Conservation (phyloP, 2,113 vertebrate genomes). For the Pseudolaguvia tuberculata region DNA sequence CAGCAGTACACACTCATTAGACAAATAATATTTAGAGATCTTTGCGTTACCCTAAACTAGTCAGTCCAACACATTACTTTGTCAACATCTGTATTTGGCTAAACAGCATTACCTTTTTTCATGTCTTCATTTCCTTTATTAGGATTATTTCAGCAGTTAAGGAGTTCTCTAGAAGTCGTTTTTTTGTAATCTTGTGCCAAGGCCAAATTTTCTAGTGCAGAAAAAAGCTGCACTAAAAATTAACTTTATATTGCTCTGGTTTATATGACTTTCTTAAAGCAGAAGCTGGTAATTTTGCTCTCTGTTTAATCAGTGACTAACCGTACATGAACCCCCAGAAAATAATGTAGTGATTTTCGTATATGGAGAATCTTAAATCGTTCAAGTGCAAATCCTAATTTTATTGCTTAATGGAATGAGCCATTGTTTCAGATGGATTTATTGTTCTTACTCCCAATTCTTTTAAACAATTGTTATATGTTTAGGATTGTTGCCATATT, state of each 20-base stretch:
- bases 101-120: neutral
- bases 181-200: neutral
- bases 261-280: constrained; percentile 9
- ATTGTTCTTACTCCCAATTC: neutral
- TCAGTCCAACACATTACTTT: neutral
- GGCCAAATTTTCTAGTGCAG: neutral
- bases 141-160: neutral
- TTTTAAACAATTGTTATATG: neutral
- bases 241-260: neutral
- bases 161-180: too few species aligned
- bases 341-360: too few species aligned
- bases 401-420: constrained; percentile 4
- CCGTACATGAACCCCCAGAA: neutral
- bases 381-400: constrained; percentile 1
- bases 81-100: neutral
- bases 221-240: constrained; percentile 5
- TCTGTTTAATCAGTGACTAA: constrained; percentile 15
- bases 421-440: neutral
- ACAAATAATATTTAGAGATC: neutral
- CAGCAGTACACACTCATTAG: constrained; percentile 14
- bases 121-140: neutral
- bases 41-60: neutral
- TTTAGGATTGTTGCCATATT: neutral
- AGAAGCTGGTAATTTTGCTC: neutral
- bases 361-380: neutral